Base-by-base conservation (phyloP, 2,113 vertebrate species). In the Protobothrops mucrosquamatus region DNA sequence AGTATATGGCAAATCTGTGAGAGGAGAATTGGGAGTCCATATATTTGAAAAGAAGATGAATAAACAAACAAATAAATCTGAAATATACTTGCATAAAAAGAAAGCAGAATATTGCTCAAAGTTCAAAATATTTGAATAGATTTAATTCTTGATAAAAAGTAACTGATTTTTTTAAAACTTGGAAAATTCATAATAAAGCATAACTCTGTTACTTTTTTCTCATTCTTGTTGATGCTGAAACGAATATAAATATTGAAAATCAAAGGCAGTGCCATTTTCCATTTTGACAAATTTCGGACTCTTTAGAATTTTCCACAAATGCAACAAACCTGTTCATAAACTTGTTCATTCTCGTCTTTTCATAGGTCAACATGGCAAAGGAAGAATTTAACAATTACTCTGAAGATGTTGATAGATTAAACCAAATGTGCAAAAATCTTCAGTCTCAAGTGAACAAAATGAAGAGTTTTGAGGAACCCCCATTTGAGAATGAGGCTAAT, bases 381-480 rank as follows among this genome's bases (percentile, higher is more conserved):
- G 97, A 98, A 89, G 98, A 99, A 93, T 98, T 99, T 92, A 97
- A 95, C 34, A 96, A 98, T 87, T 97, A 98, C 15, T 96, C 97
- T 54, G 97, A 97, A 93, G 95, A 95, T 15, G 98, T 99, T 93
- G 99, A 99, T 87, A 98, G 98, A 96, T 97, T 99, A 96, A 98
- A 98, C 94, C 97, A 97, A 20, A 98, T 98, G 92, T 99, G 98
- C 94, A 98, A 98, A 97, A 98, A 98, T 94, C 97, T 99, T 54
- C 99, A 99, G 89, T 98, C 98, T 88, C 98, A 99, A 59, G 97
- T 99, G 90, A 99, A 98, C 96, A 99, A 97, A 97, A 98, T 99
- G 96, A 98, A 98, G 23, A 98, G 98, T 95, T 99, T 98, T 96
- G 97, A 97, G n/a, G 98, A 99, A 43, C 96, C 98, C 6, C 97